Evolutionary conservation across 2,888 invertebrate species (phyloP), one percentile per base, ranked within the genome.

Genomic region (Caenorhabditis sulstoni): DNA sequence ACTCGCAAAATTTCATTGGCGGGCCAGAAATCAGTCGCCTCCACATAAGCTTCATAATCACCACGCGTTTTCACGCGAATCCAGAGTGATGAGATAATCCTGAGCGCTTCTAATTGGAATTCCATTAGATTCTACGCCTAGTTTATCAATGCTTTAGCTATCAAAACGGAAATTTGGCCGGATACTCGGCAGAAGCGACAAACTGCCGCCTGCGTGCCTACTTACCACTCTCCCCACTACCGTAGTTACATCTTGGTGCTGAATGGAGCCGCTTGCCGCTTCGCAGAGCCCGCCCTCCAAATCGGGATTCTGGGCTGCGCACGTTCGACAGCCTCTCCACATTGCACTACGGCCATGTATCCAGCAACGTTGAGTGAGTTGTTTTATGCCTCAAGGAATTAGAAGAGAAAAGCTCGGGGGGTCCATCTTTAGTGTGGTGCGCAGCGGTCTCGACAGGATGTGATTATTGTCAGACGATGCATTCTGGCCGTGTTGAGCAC

Each of bases 301-400:
- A 73, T 64, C 58, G 57, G 50, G 58, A 64, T 52, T 68, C 29
- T 50, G 35, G 59, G 18, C 44, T 29, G 52, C 57, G 41, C 29
- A 59, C 59, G 59, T 64, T 64, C 50, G 39, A 41, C 39, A 55
- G 61, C 64, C 29, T 64, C 57, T 71, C 57, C 49, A 64, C 64
- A 73, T 73, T 73, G 64, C 73, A 64, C 73, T 64, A 58, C 64
- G 20, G 37, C 62, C 37, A 79, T 79, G 79, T 79, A 79, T 79
- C 73, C 79, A 55, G 50, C 79, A 22, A 67, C 79, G 37, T 64
- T 79, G 67, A 79, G 79, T 79, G 57, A 79, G 79, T 79, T 64
- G 52, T 59, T 58, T 78, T 73, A 65, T 79, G 57, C 52, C 59
- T 74, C 65, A 66, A 37, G 52, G 59, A 59, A 66, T 59, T 53